Evolutionary conservation across 2,113 vertebrate species (phyloP), one percentile per base, ranked within the genome.

Genomic region (Lophotis ruficrista): DNA sequence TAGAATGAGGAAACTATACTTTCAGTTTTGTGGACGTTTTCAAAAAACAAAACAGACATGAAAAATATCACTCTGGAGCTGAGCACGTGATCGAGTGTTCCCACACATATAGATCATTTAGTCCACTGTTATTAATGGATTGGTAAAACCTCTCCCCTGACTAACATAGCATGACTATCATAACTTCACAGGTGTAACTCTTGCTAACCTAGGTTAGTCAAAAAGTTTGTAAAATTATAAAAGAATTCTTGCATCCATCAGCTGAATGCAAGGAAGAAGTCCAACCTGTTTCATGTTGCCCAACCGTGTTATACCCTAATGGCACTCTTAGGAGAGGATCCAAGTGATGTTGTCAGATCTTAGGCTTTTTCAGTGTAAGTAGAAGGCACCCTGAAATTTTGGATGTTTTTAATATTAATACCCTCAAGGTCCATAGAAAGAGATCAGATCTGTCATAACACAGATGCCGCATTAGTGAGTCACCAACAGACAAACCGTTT

Each of bases 401-500:
- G 4, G 14, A 41, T 66, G 79, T 68, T 73, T 61, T 7, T 37
- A 68, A 9, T 23, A 35, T 50, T 38, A 8, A 47, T 24, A 21
- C 14, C 10, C 45, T 77, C 23, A 37, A 41, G 14, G 24, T 54
- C 31, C 15, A 14, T 47, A 79, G 48, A 51, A 72, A 87, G 27
- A 75, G 25, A 50, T 7, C 1, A 7, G 7, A 45, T 66, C 41
- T 66, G 27, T 73, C 24, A 9, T 28, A 35, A 27, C 45, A 45
- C 5, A 58, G 10, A 12, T 23, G 18, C 7, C 10, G 2, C n/a
- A 22, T n/a, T 22, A 30, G 19, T 13, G n/a, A 90, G 27, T 14
- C 45, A 43, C 41, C 0, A 0, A 7, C 41, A 56, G 33, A 72
- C 27, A 23, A 83, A 38, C 8, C 0, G 0, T n/a, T 37, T 54